Base-by-base conservation (phyloP, 2,888 invertebrate genomes). In the Thera obeliscata region DNA sequence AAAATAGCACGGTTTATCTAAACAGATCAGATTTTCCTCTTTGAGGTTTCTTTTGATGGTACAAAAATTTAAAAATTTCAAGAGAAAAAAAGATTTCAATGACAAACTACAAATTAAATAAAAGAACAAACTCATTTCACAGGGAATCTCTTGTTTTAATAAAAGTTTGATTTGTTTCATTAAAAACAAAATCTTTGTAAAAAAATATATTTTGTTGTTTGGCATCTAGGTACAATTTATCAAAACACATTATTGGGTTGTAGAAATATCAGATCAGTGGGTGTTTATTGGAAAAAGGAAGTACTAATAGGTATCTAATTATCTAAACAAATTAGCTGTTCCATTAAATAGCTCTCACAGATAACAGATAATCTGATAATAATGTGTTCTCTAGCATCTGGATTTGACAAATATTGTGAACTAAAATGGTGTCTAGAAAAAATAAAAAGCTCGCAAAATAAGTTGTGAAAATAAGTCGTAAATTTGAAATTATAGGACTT, bases 331-430 rank as follows among this genome's bases (percentile, higher is more conserved):
- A 12, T 55, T 59, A 59, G 62, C 6, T 43, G 56, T 61, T 67
- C 62, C 67, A 67, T 67, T 67, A 66, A 50, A 46, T 7, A 56
- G 62, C 62, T 67, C 49, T 67, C 55, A 59, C 11, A 66, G 67
- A 67, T 67, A 67, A 50, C 11, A 22, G 6, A 8, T 55, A 48
- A 69, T 65, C 58, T 36, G 68, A 69, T 69, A 55, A 52, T 38
- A n/a, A 41, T 58, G 49, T 33, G 41, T 0, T 2, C 5, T 5
- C 8, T n/a, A 59, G n/a, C 56, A 46, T 48, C 22, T 57, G 11
- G 60, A 69, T 64, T 54, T 50, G 41, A 58, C 46, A 59, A 61
- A 61, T 49, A 61, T 64, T 57, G 59, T 48, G 54, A n/a, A 22
- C 12, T 46, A 52, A 57, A 46, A 57, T 57, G 56, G 61, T 54